Evolutionary conservation across 2,113 vertebrate species (phyloP).

Genomic region (Paramisgurnus dabryanus): DNA sequence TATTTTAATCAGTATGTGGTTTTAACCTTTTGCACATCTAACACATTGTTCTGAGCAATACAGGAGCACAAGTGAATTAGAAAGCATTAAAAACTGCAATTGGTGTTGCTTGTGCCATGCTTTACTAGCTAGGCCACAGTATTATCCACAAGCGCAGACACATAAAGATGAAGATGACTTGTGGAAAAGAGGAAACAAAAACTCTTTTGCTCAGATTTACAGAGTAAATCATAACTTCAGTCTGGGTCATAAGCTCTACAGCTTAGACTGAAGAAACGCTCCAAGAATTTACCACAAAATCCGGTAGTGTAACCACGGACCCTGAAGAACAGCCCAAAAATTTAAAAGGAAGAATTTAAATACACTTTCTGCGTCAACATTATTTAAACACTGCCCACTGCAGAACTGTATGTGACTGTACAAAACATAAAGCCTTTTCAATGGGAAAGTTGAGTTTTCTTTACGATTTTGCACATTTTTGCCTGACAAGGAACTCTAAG

Average conservation of each 20-base stretch:
- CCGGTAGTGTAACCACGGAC: neutral
- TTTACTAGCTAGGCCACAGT: neutral
- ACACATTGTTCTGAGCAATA: too few species aligned
- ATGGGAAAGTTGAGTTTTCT: neutral
- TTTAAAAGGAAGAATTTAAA: neutral
- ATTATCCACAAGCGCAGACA: neutral
- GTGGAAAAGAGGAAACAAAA: neutral
- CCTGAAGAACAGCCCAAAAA: neutral
- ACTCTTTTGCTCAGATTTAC: neutral
- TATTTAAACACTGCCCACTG: neutral
- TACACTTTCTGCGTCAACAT: neutral
- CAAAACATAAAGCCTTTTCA: neutral
- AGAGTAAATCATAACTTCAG: neutral
- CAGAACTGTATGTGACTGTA: neutral
- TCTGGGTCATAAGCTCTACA: constrained; percentile 31
- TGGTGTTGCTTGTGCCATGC: too few species aligned
- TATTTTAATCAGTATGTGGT: too few species aligned
- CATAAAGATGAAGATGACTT: neutral
- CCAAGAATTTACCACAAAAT: constrained; percentile 43
- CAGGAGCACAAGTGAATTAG: too few species aligned
- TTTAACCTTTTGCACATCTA: too few species aligned
- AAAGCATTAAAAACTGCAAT: too few species aligned
- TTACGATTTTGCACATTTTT: neutral
- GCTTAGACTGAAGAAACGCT: constrained; percentile 37
- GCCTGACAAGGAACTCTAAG: neutral